phyloP scores from a whole-genome alignment of 1,140 invertebrate species.

The Tetramorium simillimum region DNA sequence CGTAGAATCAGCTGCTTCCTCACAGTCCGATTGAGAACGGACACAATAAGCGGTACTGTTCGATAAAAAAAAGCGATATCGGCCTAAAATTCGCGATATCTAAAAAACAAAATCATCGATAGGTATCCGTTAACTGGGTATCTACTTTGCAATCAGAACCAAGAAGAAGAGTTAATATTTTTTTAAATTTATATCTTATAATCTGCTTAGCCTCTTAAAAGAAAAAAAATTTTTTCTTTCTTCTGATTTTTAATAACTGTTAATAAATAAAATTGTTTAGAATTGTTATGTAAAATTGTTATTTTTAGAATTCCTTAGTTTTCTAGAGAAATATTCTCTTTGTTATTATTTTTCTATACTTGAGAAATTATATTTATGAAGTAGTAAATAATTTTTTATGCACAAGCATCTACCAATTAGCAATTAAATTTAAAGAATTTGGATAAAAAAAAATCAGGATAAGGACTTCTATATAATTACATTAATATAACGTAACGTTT shows the following conservation, averaged over 20 bases:
- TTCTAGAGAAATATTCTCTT: background rate
- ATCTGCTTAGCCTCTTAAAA: background rate
- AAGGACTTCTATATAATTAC: background rate
- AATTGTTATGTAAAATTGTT: background rate
- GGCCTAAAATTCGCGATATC: background rate
- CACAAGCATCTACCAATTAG: background rate
- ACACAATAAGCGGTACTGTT: constrained; percentile 32
- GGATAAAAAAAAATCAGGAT: background rate
- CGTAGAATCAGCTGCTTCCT: constrained; percentile 55
- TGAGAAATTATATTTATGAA: background rate
- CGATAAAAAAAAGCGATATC: constrained; percentile 30
- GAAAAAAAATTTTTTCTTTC: background rate
- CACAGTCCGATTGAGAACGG: background rate
- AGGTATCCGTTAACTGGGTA: background rate
- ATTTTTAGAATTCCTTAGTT: background rate
- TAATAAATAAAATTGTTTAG: background rate
- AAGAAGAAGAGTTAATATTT: background rate
- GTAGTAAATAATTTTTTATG: background rate
- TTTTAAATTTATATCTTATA: too few species aligned
- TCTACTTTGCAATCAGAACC: background rate
- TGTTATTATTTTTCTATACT: background rate
- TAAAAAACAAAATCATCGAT: background rate
- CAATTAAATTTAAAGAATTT: too few species aligned
- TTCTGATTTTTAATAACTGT: background rate
- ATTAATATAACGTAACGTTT: background rate